Evolutionary conservation across 2,113 vertebrate species (phyloP), one percentile per base, ranked within the genome.

Genomic region (Pterophyllum scalare): DNA sequence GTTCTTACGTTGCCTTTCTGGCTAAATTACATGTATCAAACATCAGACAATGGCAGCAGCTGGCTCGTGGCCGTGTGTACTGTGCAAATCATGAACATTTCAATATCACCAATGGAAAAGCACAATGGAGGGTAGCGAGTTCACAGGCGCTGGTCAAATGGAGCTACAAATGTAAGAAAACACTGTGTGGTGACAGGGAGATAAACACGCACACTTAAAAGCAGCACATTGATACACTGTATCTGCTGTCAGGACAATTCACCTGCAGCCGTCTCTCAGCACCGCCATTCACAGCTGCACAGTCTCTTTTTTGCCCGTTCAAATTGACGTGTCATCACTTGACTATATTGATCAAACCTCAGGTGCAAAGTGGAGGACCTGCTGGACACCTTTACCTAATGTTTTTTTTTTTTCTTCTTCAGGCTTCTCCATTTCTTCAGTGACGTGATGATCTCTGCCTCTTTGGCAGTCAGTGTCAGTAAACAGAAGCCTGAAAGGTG

Each of bases 201-300:
- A 77, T 75, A 91, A 91, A 89, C 88, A 90, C 85, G 9, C 35
- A 79, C 90, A 87, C 89, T 90, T 91, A 72, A 89, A 90, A 93
- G 88, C 89, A 82, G 65, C 90, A 87, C 89, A 89, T 94, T 95
- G 95, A 95, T 96, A 95, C 94, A 95, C 92, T 95, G 94, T 96
- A 95, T 94, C 94, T 93, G 90, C 91, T 75, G 64, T 77, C 52
- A 4, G 88, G 92, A 95, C 94, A 94, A 93, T 96, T 97, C 97
- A 98, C 97, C 97, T 98, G 97, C 97, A 91, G 94, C 93, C 94
- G 79, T 96, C 97, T 96, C 95, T 96, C 95, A 96, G 80, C 92
- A 8, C 61, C 2, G 4, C 91, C 91, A 95, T 94, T 95, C 89
- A 95, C 24, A 1, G 54, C 65, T 59, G 62, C 60, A 2, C 77